Conservation (phyloP, 2,797 vertebrate genomes). For the Lateolabrax maculatus region DNA sequence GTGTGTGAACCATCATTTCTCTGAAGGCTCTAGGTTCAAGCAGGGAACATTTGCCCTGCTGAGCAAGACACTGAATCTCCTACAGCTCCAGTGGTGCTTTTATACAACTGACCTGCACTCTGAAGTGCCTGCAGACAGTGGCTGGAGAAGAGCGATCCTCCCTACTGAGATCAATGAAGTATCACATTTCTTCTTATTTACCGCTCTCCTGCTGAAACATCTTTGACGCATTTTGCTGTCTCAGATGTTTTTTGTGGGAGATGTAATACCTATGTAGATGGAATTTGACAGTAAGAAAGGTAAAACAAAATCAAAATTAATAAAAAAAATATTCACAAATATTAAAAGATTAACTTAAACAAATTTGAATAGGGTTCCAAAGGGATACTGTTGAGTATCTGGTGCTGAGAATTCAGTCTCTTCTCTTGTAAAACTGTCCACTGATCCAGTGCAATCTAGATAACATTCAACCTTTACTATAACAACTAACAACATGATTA, state of each 20-base stretch:
- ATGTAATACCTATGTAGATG: constrained; percentile 2
- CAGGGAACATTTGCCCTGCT: constrained; percentile 9
- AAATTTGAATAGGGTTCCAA: not conserved
- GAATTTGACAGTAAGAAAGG: constrained; percentile 9
- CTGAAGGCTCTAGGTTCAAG: constrained; percentile 18
- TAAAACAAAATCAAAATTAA: not conserved
- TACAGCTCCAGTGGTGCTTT: constrained; percentile 18
- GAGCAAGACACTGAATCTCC: constrained; percentile 16
- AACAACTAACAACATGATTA: too few species aligned
- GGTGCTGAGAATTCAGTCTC: not conserved
- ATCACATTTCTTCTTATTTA: constrained; percentile 28
- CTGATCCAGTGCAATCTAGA: too few species aligned
- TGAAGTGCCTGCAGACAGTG: constrained; percentile 21
- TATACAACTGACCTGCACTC: constrained; percentile 19
- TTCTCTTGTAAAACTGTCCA: not conserved
- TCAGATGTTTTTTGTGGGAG: not conserved
- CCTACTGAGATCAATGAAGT: constrained; percentile 39
- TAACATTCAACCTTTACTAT: too few species aligned
- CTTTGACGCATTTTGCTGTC: constrained; percentile 3
- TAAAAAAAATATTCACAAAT: not conserved
- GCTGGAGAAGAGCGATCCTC: constrained; percentile 11
- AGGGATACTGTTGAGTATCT: not conserved
- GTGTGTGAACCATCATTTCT: constrained; percentile 12
- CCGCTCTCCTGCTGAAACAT: not conserved
- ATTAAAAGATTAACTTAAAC: not conserved